Base-by-base conservation (phyloP, 2,888 invertebrate genomes). In the Catocala nupta region DNA sequence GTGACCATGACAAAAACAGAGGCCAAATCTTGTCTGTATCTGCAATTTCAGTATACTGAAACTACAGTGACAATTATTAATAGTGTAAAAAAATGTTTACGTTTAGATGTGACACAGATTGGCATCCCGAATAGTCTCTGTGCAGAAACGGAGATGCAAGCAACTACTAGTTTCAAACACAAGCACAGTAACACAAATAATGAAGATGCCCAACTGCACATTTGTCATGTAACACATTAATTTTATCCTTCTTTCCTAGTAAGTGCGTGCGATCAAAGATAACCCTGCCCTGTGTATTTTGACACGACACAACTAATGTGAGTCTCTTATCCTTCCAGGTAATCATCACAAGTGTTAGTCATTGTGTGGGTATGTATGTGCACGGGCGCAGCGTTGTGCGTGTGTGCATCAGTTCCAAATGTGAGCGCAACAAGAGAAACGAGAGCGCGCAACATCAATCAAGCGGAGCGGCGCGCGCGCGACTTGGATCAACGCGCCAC, bases 301-400 rank as follows among this genome's bases (percentile, higher is more conserved):
- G 49, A 56, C 8, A 8, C 48, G 36, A 60, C 45, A 45, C 39
- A 59, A 60, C 13, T 44, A 58, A 52, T 44, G 56, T 25, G 42
- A 48, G 5, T 11, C 7, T 47, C 33, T 58, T 64, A 48, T 67
- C 50, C 25, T 63, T 55, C 55, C 52, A 57, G 55, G 61, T 63
- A 59, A 65, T 57, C 56, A 51, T 13, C 55, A 25, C 45, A 12
- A 54, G 34, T 33, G 11, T 7, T 13, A 49, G 16, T 36, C 12
- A 3, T 0, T 34, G 49, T 48, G 42, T 13, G 51, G 11, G 43
- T 53, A 36, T 43, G 53, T 39, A 34, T 34, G 16, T n/a, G 16
- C 52, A 39, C 11, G 34, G 13, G n/a, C 47, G 12, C 3, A 13
- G 6, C 6, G 5, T 7, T 47, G 13, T 7, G 12, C 6, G 12